These are phyloP conservation scores for Drosophila dives DNA, from an alignment of 2,888 invertebrate genomes.

Conservation along the genomic window DNA sequence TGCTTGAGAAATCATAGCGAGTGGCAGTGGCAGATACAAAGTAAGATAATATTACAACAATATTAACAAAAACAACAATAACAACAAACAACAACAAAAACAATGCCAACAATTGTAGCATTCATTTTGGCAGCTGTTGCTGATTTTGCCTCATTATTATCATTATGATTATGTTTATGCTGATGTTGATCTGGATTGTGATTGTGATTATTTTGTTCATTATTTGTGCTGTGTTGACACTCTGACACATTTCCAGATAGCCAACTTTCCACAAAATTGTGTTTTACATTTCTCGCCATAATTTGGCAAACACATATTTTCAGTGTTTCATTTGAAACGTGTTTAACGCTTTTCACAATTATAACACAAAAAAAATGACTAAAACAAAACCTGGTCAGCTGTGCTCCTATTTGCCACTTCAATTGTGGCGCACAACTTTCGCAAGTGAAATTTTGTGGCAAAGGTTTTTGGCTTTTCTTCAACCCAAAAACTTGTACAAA, in stretches of 20 bases:
- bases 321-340: slow-evolving; percentile 64
- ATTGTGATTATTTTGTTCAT: slow-evolving; percentile 46
- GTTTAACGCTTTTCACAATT: slow-evolving; percentile 58
- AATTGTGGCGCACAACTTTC: slow-evolving; percentile 61
- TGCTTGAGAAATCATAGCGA: slow-evolving; percentile 36
- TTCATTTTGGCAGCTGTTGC: slow-evolving; percentile 15
- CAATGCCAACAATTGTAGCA: slow-evolving; percentile 8
- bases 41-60: slow-evolving; percentile 42
- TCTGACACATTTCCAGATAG: slow-evolving; percentile 66
- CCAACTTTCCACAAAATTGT: slow-evolving; percentile 67
- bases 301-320: slow-evolving; percentile 69
- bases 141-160: slow-evolving; percentile 24
- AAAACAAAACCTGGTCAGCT: slow-evolving; percentile 37
- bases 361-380: slow-evolving; percentile 1
- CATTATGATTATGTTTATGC: slow-evolving; percentile 29
- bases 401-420: slow-evolving; percentile 50
- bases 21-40: slow-evolving; percentile 44
- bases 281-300: slow-evolving; percentile 40
- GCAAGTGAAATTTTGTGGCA: slow-evolving; percentile 71
- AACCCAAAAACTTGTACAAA: slow-evolving; percentile 14
- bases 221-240: slow-evolving; percentile 54
- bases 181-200: slow-evolving; percentile 8
- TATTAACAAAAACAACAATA: slow-evolving; percentile 4
- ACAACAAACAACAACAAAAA: slow-evolving; percentile 9
- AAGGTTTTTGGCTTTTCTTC: slow-evolving; percentile 30